These are phyloP conservation scores for Macrobrachium nipponense DNA, from an alignment of 1,140 invertebrate genomes.

Conservation along the genomic window DNA sequence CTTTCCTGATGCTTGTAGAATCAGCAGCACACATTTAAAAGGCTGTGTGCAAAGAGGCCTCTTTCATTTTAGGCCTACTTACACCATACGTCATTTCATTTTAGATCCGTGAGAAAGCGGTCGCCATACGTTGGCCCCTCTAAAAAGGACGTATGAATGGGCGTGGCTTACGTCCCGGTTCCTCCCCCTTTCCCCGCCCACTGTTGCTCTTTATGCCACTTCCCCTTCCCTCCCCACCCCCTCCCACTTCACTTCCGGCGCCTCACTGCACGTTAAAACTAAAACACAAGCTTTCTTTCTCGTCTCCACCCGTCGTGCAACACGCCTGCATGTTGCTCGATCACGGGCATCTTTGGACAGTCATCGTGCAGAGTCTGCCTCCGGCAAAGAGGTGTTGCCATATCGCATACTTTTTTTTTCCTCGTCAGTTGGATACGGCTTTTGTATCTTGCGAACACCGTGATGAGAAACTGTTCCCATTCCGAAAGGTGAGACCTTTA, in stretches of 20 bases:
- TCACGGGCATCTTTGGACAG: slow-evolving; percentile 30
- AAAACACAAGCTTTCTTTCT: slow-evolving; percentile 33
- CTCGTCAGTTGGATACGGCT: too few relatives aligned
- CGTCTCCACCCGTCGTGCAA: slow-evolving; percentile 12
- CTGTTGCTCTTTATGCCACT: not conserved
- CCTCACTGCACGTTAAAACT: slow-evolving; percentile 11
- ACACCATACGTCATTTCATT: slow-evolving; percentile 27
- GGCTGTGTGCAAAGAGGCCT: too few relatives aligned
- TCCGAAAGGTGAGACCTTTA: too few relatives aligned
- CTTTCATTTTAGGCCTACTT: slow-evolving; percentile 34
- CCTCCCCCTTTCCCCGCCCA: slow-evolving; percentile 33
- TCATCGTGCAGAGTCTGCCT: slow-evolving; percentile 39
- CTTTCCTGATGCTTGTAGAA: slow-evolving; percentile 13
- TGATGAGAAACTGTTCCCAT: too few relatives aligned
- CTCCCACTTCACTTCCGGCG: slow-evolving; percentile 41
- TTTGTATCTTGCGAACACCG: too few relatives aligned
- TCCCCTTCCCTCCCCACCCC: not conserved
- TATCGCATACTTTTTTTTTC: too few relatives aligned
- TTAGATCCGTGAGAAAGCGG: slow-evolving; percentile 29
- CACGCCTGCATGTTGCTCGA: slow-evolving; percentile 34
- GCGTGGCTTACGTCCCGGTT: slow-evolving; percentile 7
- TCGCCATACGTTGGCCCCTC: slow-evolving; percentile 22
- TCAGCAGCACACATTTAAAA: not conserved
- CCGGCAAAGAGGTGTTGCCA: slow-evolving; percentile 9
- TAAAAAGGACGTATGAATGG: slow-evolving; percentile 14